A percentile compares a stretch with the other conserved stretches of the same genome.
Conservation (phyloP, 2,797 vertebrate genomes). For the Pachyuromys duprasi region DNA sequence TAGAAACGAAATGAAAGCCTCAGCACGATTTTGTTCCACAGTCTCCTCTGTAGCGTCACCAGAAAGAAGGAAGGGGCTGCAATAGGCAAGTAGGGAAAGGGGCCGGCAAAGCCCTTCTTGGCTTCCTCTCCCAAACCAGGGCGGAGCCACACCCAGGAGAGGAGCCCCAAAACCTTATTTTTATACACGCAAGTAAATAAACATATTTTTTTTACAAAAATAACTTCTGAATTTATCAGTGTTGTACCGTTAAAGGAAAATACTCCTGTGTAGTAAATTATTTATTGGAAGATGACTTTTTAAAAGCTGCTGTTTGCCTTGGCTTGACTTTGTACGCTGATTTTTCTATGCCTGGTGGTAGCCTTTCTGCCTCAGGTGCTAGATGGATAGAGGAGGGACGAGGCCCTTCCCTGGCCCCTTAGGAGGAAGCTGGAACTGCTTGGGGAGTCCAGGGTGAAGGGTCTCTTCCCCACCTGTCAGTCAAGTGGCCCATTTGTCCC, state of each 20-base stretch:
- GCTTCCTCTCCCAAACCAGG: conserved; percentile 54
- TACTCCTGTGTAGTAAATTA: conserved; percentile 78
- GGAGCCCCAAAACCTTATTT: conserved; percentile 86
- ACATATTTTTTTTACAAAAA: conserved; percentile 89
- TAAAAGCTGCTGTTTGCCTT: conserved; percentile 77
- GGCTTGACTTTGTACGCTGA: conserved; percentile 76
- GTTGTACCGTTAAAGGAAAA: conserved; percentile 81
- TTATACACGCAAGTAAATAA: conserved; percentile 89
- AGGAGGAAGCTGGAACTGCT: neutral
- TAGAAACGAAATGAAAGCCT: conserved; percentile 6
- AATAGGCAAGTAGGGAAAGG: neutral
- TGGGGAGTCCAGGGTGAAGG: neutral
- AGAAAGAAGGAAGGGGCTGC: conserved; percentile 2
- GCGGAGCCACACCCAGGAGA: conserved; percentile 66
- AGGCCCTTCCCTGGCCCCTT: neutral
- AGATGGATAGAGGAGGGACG: neutral
- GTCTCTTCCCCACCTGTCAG: neutral
- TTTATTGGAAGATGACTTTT: conserved; percentile 82
- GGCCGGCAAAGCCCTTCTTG: neutral
- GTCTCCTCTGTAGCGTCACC: neutral
- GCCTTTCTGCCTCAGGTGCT: conserved; percentile 57
- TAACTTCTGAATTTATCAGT: conserved; percentile 83
- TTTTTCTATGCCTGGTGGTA: conserved; percentile 73
- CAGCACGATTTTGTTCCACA: neutral
- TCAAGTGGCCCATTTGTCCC: neutral